Conservation (phyloP, 2,113 vertebrate genomes). For the Dryoscopus gambensis region DNA sequence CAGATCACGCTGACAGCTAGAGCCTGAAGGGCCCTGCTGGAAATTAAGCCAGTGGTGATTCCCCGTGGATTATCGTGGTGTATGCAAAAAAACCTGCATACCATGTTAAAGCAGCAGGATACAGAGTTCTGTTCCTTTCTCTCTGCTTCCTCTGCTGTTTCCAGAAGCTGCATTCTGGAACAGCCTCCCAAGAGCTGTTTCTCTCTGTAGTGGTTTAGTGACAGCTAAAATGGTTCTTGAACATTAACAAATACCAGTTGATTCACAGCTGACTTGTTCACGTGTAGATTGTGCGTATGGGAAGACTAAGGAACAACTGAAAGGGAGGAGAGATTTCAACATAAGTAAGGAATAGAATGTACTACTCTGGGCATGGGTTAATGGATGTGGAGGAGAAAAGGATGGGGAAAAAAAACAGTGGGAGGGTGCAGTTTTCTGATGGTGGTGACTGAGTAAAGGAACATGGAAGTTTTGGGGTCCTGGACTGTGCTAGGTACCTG, state of each 20-base stretch:
- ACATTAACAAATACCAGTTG: not conserved
- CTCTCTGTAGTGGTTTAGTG: not conserved
- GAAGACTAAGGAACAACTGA: not conserved
- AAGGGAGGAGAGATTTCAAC: not conserved
- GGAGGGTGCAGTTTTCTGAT: not conserved
- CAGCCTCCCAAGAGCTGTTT: not conserved
- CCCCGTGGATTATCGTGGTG: not conserved
- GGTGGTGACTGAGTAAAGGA: not conserved
- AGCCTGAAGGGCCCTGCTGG: not conserved
- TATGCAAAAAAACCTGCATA: not conserved
- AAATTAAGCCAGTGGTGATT: not conserved
- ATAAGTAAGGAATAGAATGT: not conserved
- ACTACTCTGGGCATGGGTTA: not conserved
- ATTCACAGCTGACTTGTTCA: not conserved
- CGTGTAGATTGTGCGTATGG: rapidly evolving
- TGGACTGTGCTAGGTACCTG: not conserved
- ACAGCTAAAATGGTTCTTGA: not conserved
- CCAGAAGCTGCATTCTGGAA: not conserved
- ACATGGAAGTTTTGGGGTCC: not conserved
- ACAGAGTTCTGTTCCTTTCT: not conserved
- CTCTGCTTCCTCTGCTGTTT: not conserved
- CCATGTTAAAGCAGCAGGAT: not conserved
- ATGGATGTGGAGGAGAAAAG: not conserved
- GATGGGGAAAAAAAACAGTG: not conserved
- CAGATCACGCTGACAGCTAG: not conserved